Evolutionary conservation across 2,113 vertebrate genomes (phyloP), one percentile per base, ranked within the genome.

Genomic region (Phalacrocorax brasilianus): DNA sequence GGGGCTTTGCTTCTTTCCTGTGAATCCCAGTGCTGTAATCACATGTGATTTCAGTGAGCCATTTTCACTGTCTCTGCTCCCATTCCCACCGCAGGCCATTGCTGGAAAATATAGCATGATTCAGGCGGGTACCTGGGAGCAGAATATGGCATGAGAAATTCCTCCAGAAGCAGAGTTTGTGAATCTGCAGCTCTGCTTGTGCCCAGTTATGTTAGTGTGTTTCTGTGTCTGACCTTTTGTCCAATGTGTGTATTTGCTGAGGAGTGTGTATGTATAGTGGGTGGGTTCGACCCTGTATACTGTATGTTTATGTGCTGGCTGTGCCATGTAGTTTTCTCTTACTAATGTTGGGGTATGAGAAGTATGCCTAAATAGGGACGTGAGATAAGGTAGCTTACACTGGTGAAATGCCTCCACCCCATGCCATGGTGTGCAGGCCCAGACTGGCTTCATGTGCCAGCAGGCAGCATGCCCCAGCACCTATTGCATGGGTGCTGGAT

Each of bases 361-460:
- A 78, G 28, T 22, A 44, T 22, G n/a, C 45, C 67, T 47, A 52
- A 95, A 71, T 12, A 32, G 74, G 74, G 89, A 62, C 47, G 11
- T 6, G 67, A 93, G 95, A 96, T 96, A 96, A 97, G 68, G 86
- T 23, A 44, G 70, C 92, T 77, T 26, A 9, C 47, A 7, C 68
- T 68, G 72, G 61, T 67, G 86, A 72, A 81, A 87, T 3, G 11
- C 49, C 86, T 91, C 52, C 85, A 7, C 35, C 68, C 91, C 3
- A 3, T 61, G 79, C 49, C 61, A 19, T 1, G 47, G 30, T 4
- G 14, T 44, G 91, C 85, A 81, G 82, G 83, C 62, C 80, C 70
- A 28, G 76, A 50, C 93, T 74, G 71, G 94, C 89, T 85, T 58
- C 4, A 2, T 22, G 38, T 92, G 77, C 91, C 89, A 91, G 44